Evolutionary conservation across 2,797 vertebrate species (phyloP).

Genomic region (Chrysolophus pictus): DNA sequence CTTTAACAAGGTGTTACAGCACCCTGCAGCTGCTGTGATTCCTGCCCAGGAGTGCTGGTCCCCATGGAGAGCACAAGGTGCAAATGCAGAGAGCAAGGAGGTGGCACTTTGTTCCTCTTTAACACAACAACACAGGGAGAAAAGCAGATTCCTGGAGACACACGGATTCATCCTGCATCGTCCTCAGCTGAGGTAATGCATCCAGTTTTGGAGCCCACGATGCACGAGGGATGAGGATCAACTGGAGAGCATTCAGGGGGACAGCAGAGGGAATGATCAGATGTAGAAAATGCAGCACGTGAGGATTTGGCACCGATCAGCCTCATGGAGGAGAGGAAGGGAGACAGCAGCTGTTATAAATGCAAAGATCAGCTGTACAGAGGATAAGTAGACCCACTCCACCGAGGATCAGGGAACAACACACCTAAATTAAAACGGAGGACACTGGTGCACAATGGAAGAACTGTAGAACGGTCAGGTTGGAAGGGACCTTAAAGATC

Average conservation of each 20-base stretch:
- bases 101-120: not conserved
- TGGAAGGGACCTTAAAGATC: too few relatives aligned
- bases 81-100: not conserved
- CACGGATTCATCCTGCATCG: fast-evolving
- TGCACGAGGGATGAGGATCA: not conserved
- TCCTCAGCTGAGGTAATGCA: not conserved
- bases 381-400: not conserved
- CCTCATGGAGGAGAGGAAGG: not conserved
- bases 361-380: not conserved
- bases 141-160: not conserved
- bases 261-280: fast-evolving
- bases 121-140: not conserved
- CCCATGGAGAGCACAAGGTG: not conserved
- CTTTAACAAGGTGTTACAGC: not conserved
- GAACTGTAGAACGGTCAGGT: not conserved
- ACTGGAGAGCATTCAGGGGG: not conserved
- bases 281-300: constrained; percentile 28
- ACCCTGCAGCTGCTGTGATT: not conserved
- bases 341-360: not conserved
- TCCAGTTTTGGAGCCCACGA: not conserved
- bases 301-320: not conserved
- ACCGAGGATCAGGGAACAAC: not conserved
- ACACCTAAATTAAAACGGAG: not conserved
- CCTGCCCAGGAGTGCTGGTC: not conserved
- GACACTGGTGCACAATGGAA: fast-evolving